Conservation (phyloP, 2,113 vertebrate genomes). For the Austrofundulus limnaeus region DNA sequence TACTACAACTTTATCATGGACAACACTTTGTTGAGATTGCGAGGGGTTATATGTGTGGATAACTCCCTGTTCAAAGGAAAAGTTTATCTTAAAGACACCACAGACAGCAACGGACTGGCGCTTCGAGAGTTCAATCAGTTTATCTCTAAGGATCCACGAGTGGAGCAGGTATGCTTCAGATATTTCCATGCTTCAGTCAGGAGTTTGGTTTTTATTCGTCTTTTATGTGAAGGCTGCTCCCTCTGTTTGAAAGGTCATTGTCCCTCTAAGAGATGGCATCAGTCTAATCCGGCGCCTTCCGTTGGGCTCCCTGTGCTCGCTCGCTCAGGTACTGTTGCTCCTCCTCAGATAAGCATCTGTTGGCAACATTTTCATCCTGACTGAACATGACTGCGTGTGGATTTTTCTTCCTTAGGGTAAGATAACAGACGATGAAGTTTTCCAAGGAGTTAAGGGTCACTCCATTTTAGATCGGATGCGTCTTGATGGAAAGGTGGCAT, state of each 20-base stretch:
- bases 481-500: slow-evolving; percentile 79
- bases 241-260: slow-evolving; percentile 73
- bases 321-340: slow-evolving; percentile 40
- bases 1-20: slow-evolving; percentile 85
- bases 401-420: slow-evolving; percentile 28
- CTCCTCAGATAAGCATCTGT: not conserved
- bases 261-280: slow-evolving; percentile 81
- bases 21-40: slow-evolving; percentile 79
- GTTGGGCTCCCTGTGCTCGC: slow-evolving; percentile 12
- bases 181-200: not conserved
- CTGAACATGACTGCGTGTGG: not conserved
- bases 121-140: slow-evolving; percentile 81
- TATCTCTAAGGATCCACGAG: slow-evolving; percentile 73
- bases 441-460: slow-evolving; percentile 66
- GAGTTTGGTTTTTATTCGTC: not conserved
- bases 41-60: slow-evolving; percentile 81
- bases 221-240: not conserved
- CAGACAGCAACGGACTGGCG: slow-evolving; percentile 78
- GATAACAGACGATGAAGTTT: slow-evolving; percentile 73
- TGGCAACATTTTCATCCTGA: not conserved
- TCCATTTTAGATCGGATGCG: slow-evolving; percentile 78
- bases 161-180: slow-evolving; percentile 77
- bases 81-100: slow-evolving; percentile 79
- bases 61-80: slow-evolving; percentile 83
- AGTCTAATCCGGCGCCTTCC: slow-evolving; percentile 73